These are phyloP conservation scores for Indicator maculatus DNA, from an alignment of 2,113 vertebrate species.

Conservation along the genomic window DNA sequence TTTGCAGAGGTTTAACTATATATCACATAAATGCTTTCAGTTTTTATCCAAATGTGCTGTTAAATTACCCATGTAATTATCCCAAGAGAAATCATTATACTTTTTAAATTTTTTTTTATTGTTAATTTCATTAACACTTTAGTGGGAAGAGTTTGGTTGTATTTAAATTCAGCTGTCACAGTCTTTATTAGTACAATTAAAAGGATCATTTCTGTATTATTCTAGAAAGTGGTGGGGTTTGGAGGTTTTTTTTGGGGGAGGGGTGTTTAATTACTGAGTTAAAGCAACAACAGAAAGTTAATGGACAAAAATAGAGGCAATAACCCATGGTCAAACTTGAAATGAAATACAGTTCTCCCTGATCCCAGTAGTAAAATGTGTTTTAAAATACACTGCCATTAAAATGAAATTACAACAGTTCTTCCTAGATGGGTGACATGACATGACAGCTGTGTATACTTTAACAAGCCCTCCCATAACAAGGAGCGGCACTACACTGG, in stretches of 20 bases:
- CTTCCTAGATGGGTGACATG: background rate
- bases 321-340: background rate
- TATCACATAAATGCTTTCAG: constrained; percentile 52
- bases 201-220: constrained; percentile 34
- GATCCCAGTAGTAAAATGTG: background rate
- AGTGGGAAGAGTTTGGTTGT: constrained; percentile 40
- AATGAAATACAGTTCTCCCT: background rate
- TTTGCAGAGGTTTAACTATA: constrained; percentile 58
- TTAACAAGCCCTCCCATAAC: background rate
- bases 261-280: constrained; percentile 29
- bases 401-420: constrained; percentile 21
- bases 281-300: constrained; percentile 46
- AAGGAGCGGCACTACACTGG: background rate
- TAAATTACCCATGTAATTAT: constrained; percentile 87
- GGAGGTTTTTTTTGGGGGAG: background rate
- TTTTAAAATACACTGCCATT: constrained; percentile 7
- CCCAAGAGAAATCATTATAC: constrained; percentile 80
- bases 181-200: constrained; percentile 53
- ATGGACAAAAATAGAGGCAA: constrained; percentile 1
- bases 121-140: constrained; percentile 79
- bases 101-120: constrained; percentile 70
- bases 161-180: constrained; percentile 60
- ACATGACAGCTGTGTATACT: background rate
- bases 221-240: background rate
- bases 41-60: constrained; percentile 74